Percentiles rank a stretch among this genome's conserved stretches.
Evolutionary conservation across 1,140 invertebrate species (phyloP).

Genomic region (Atopsyche davidsoni): DNA sequence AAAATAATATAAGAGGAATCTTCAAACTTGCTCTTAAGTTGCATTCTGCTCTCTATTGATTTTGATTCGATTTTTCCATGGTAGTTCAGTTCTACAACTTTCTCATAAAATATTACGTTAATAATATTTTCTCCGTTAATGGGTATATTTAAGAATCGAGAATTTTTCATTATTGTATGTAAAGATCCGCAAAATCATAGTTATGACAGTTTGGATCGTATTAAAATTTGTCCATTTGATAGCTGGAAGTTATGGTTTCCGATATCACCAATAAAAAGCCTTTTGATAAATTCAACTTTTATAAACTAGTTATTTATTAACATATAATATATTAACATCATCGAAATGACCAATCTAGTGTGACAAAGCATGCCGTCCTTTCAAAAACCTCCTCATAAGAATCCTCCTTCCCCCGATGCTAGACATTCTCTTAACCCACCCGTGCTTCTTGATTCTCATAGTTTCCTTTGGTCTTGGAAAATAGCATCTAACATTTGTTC

Average conservation of each 20-base stretch:
- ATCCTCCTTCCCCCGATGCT: conserved; percentile 59
- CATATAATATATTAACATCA: not conserved
- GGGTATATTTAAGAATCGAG: not conserved
- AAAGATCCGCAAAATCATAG: not conserved
- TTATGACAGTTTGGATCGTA: not conserved
- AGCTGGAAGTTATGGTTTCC: not conserved
- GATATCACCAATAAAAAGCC: too few species aligned
- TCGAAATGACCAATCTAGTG: conserved; percentile 48
- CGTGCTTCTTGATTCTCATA: conserved; percentile 61
- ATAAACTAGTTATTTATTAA: not conserved
- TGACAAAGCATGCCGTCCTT: conserved; percentile 60
- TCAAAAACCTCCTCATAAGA: conserved; percentile 68
- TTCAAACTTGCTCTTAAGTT: too few species aligned
- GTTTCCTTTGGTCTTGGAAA: conserved; percentile 69
- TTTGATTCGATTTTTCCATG: too few species aligned
- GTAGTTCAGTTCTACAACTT: too few species aligned
- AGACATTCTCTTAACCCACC: conserved; percentile 62
- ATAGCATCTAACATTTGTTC: conserved; percentile 50
- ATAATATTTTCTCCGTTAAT: too few species aligned
- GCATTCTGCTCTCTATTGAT: too few species aligned
- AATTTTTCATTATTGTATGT: not conserved
- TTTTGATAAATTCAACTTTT: too few species aligned
- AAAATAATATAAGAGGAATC: too few species aligned
- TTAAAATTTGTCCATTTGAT: not conserved
- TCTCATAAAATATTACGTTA: too few species aligned